Base-by-base conservation (phyloP, 2,797 vertebrate genomes). In the Coregonus ussuriensis region DNA sequence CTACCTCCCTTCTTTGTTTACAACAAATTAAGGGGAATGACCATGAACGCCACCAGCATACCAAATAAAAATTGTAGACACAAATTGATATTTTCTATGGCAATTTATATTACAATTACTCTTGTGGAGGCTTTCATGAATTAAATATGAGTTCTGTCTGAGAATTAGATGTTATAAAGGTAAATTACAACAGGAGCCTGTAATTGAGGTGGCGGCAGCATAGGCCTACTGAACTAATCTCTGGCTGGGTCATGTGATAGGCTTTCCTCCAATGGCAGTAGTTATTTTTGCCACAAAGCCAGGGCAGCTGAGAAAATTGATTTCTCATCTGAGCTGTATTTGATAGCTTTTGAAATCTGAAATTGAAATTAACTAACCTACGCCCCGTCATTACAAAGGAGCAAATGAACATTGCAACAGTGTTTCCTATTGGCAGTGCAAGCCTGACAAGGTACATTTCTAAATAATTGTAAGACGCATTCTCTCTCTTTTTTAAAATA, bases 321-420 rank as follows among this genome's bases (percentile, higher is more conserved):
- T 99, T 99, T 99, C 96, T 99, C 98, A 98, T 98, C 97, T 97
- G 96, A 98, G 97, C 95, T 95, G 95, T 98, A 97, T 99, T 99
- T 99, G 98, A 99, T 99, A 98, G 97, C 98, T 99, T 99, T 98
- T 97, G 97, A 99, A 99, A 99, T 98, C 96, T 97, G 97, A 98
- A 99, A 99, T 98, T 99, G 96, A 99, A 99, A 99, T 99, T 96
- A 99, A 98, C 97, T 98, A 99, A 99, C 97, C 98, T 97, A 94
- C 95, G 96, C 96, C 97, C 97, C 75, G 1, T 96, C 91, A 95
- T 97, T 97, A 98, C 96, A 98, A 98, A 97, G 97, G 96, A 98
- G 96, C 96, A 98, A 98, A 98, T 98, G 97, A 98, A 97, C 96
- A 96, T 96, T 95, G 95, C 96, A 95, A 93, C 93, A 89, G 94